These are phyloP conservation scores for Plecturocebus donacophilus DNA, from an alignment of 2,113 vertebrate genomes.

Conservation along the genomic window DNA sequence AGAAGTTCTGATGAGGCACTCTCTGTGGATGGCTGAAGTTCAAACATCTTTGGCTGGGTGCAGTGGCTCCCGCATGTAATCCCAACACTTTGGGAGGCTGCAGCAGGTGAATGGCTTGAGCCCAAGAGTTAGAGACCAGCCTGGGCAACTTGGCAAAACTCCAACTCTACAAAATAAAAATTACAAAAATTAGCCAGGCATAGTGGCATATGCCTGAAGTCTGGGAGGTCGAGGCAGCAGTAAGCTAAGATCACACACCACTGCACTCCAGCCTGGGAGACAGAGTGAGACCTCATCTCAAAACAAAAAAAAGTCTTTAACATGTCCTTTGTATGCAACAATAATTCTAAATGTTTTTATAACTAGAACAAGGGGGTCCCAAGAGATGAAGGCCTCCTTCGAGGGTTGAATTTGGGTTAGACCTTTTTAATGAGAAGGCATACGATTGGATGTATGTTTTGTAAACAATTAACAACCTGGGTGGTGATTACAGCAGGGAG, in stretches of 20 bases:
- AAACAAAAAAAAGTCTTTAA: background rate
- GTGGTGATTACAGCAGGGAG: background rate
- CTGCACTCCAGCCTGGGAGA: too few species aligned
- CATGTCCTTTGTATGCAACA: background rate
- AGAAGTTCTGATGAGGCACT: background rate
- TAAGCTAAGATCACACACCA: too few species aligned
- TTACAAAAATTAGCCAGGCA: too few species aligned
- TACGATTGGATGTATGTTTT: background rate
- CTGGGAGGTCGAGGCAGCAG: too few species aligned
- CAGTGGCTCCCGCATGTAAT: too few species aligned
- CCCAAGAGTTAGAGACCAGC: too few species aligned
- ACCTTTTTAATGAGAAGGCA: slow-evolving; percentile 5
- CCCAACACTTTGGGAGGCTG: too few species aligned
- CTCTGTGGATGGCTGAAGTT: background rate
- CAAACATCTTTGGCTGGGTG: background rate
- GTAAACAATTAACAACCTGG: background rate
- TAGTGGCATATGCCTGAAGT: too few species aligned
- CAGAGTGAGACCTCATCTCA: too few species aligned
- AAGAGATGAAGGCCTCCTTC: background rate
- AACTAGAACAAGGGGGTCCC: background rate
- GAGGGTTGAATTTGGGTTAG: background rate
- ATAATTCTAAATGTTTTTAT: background rate
- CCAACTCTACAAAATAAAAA: too few species aligned
- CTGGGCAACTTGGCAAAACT: too few species aligned
- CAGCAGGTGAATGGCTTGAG: too few species aligned